These are phyloP conservation scores for Cichlasoma orientale DNA, from an alignment of 2,797 vertebrate genomes.

Conservation along the genomic window DNA sequence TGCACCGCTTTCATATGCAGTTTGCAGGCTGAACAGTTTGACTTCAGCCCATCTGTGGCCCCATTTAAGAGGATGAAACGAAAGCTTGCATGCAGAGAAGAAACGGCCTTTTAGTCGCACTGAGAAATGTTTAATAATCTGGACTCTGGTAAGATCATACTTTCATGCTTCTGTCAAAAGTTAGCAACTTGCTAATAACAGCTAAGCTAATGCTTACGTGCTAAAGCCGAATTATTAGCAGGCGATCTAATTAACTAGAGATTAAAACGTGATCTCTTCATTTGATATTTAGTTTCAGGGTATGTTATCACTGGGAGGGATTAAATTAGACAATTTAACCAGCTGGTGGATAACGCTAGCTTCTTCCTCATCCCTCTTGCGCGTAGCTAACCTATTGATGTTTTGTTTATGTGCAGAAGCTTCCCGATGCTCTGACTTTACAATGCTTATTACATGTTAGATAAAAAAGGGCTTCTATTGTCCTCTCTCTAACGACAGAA, in stretches of 20 bases:
- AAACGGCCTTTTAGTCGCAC: rapidly evolving
- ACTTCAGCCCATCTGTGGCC: too few relatives aligned
- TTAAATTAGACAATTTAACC: background rate
- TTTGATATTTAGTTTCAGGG: background rate
- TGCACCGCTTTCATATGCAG: background rate
- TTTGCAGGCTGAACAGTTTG: background rate
- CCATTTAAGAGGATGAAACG: rapidly evolving
- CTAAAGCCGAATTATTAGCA: background rate
- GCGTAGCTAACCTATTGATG: background rate
- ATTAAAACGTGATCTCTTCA: background rate
- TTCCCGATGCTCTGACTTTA: conserved; percentile 14
- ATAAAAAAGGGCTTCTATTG: background rate
- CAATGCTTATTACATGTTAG: background rate
- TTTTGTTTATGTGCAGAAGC: conserved; percentile 16
- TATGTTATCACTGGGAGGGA: background rate
- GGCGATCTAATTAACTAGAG: background rate
- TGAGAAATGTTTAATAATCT: conserved; percentile 3
- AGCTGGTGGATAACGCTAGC: background rate
- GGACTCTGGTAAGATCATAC: conserved; percentile 24
- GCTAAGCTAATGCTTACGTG: background rate
- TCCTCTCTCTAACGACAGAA: background rate
- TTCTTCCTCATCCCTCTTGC: background rate
- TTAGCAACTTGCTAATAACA: conserved; percentile 36
- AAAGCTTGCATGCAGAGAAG: background rate
- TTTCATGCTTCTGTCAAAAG: background rate